phyloP scores from a whole-genome alignment of 2,797 vertebrate genomes.

The Coilia nasus region DNA sequence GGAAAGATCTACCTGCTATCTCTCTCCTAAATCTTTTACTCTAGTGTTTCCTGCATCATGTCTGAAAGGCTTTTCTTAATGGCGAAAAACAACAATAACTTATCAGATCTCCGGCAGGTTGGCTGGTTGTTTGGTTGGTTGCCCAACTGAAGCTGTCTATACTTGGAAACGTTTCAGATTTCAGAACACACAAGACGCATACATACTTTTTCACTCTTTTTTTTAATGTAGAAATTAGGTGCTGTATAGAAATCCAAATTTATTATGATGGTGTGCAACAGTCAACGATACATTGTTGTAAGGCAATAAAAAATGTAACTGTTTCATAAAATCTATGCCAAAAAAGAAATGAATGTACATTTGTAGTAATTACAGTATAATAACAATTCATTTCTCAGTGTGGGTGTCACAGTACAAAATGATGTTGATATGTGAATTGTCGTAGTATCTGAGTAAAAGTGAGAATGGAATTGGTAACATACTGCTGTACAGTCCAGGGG shows the following conservation, averaged over 20 bases:
- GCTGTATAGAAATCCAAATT: background rate
- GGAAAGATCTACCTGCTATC: slow-evolving; percentile 37
- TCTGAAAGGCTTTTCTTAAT: slow-evolving; percentile 49
- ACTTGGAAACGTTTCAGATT: background rate
- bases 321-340: background rate
- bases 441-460: slow-evolving; percentile 49
- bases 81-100: slow-evolving; percentile 40
- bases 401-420: background rate
- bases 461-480: slow-evolving; percentile 43
- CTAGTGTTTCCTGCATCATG: slow-evolving; percentile 39
- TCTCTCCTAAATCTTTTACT: slow-evolving; percentile 41
- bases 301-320: background rate
- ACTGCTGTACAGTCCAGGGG: slow-evolving; percentile 43
- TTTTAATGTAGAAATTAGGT: background rate
- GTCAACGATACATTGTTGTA: background rate
- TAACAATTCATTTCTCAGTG: background rate
- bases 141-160: background rate
- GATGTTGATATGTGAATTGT: background rate
- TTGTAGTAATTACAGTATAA: background rate
- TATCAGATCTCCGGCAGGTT: slow-evolving; percentile 1
- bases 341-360: background rate
- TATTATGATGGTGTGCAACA: background rate
- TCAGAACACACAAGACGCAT: background rate
- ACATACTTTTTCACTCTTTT: slow-evolving; percentile 3
- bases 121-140: background rate